These are phyloP conservation scores for Calcarius lapponicus DNA, from an alignment of 2,797 vertebrate species.

Conservation along the genomic window DNA sequence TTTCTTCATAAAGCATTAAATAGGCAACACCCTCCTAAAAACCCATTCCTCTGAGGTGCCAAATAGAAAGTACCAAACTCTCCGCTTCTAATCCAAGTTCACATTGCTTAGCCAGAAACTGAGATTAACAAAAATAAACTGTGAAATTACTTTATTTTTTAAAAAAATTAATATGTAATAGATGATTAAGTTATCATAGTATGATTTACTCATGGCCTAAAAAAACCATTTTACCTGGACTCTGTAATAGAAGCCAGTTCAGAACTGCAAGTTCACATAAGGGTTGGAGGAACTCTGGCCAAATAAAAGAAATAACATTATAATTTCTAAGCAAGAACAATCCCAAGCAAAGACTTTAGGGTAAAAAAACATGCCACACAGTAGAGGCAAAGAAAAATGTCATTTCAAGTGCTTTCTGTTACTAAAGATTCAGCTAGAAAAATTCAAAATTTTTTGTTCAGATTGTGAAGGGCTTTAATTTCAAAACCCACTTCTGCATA, in stretches of 20 bases:
- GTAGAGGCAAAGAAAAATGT: background rate
- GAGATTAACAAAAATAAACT: background rate
- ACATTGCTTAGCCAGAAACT: background rate
- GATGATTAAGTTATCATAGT: background rate
- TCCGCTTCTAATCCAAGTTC: background rate
- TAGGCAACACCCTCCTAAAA: background rate
- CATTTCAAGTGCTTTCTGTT: background rate
- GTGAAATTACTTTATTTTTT: background rate
- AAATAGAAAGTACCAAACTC: background rate
- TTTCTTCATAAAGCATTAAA: background rate
- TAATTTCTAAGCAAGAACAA: background rate
- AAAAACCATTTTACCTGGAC: background rate
- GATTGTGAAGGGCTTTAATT: background rate
- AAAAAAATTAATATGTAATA: background rate
- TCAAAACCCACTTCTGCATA: background rate
- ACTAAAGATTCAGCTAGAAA: background rate
- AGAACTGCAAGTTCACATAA: background rate
- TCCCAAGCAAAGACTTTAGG: background rate
- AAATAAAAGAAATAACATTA: background rate
- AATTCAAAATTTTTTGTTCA: background rate
- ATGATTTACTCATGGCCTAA: background rate
- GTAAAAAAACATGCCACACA: background rate
- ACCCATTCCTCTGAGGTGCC: background rate
- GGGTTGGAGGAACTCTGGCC: background rate
- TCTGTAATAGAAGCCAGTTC: background rate